Base-by-base conservation (phyloP, 2,113 vertebrate genomes). In the Ceyx melanurus region DNA sequence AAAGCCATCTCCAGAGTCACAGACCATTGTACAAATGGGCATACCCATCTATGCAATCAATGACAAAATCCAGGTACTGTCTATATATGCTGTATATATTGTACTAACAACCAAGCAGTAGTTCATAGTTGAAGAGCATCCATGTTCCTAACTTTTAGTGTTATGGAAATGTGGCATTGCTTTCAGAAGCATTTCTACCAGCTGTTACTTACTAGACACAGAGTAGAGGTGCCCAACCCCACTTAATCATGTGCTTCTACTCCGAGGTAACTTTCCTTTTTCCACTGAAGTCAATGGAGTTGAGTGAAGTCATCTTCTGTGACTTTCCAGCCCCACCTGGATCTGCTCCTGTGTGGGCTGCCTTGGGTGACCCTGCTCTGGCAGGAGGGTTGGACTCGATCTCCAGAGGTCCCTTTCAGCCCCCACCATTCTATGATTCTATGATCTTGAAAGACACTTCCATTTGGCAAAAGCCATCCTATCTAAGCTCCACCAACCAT, bases 41-140 rank as follows among this genome's bases (percentile, higher is more conserved):
- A 18, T n/a, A 83, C 18, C n/a, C 57, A 58, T 28, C 50, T 82
- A 82, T 60, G 40, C 19, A 73, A 92, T 54, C 67, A 85, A 82
- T 85, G 51, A 46, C 42, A 73, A 87, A 84, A 85, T 60, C 58
- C 71, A 82, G n/a, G 42, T 71, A 46, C 26, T 75, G n/a, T 73
- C 71, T 95, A 51, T 45, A 48, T 67, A 66, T 29, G 33, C 18
- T 57, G n/a, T 33, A 81, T 65, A 74, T 62, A 76, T 70, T 48
- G 67, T 51, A 74, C 40, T 80, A 92, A 60, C 56, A 89, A 80
- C 11, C 60, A 85, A 96, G 76, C 60, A 71, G 65, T 6, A 77
- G 51, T 31, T 83, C 0, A 2, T 16, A 81, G 80, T n/a, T 83
- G 6, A 5, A 80, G 85, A 84, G 19, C 43, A 77, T 77, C 56